Evolutionary conservation across 2,888 invertebrate genomes (phyloP).

Genomic region (Maniola hyperantus): DNA sequence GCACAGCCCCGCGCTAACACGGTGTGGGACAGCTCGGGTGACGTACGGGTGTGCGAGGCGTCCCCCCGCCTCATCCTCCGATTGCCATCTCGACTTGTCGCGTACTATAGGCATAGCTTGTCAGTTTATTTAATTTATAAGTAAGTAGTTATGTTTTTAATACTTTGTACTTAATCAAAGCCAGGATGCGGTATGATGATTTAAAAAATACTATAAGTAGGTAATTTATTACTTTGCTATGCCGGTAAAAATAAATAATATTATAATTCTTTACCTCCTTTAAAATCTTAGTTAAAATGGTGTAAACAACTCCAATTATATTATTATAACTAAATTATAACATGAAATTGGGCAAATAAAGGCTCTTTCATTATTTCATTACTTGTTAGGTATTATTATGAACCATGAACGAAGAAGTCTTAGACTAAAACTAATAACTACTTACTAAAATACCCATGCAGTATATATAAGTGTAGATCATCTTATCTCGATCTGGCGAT

Average conservation of each 20-base stretch:
- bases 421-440: slow-evolving; percentile 10
- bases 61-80: too few species aligned
- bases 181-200: background rate
- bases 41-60: too few species aligned
- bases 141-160: background rate
- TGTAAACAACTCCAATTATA: too few species aligned
- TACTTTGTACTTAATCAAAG: background rate
- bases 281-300: too few species aligned
- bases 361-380: background rate
- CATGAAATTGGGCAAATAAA: too few species aligned
- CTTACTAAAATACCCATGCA: background rate
- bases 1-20: too few species aligned
- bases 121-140: background rate
- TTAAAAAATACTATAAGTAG: too few species aligned
- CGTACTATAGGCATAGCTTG: too few species aligned
- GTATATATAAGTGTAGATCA: background rate
- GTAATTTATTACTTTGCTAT: background rate
- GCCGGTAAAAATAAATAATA: background rate
- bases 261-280: background rate
- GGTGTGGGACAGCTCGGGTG: too few species aligned
- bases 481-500: too few species aligned
- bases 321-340: too few species aligned
- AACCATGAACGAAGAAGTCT: background rate
- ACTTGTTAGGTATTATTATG: background rate
- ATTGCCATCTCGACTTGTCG: too few species aligned